Evolutionary conservation across 1,140 invertebrate species (phyloP).

Genomic region (Conus betulinus): DNA sequence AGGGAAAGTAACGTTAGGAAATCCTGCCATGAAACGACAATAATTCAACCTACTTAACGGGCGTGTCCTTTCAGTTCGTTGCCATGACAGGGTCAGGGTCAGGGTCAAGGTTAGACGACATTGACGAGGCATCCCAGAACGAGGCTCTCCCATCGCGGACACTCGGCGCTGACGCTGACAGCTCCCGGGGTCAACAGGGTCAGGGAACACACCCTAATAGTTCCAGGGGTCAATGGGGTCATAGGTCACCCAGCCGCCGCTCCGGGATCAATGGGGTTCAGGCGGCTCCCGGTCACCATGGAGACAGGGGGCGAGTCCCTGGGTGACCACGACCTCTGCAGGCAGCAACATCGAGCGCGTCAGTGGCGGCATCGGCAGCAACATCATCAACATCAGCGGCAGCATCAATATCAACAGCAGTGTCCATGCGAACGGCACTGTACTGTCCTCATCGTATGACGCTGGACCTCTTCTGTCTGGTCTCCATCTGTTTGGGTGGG

Average conservation of each 20-base stretch:
- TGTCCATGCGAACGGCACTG: neutral
- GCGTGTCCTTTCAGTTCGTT: neutral
- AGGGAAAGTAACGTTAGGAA: too few species aligned
- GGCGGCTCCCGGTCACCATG: too few species aligned
- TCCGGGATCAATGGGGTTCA: too few species aligned
- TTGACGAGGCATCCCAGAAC: neutral
- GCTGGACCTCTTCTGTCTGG: neutral
- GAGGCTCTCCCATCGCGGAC: neutral
- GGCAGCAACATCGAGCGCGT: too few species aligned
- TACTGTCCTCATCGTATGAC: neutral
- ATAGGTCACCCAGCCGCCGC: too few species aligned
- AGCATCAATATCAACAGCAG: neutral
- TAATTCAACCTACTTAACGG: too few species aligned
- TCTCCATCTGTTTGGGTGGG: neutral
- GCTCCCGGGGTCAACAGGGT: neutral
- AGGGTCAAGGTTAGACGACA: neutral
- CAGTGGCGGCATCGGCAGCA: too few species aligned
- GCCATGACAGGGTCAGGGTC: neutral
- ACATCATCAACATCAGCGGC: neutral
- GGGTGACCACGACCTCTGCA: too few species aligned
- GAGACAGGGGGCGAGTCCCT: too few species aligned
- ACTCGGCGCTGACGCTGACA: neutral
- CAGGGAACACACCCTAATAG: too few species aligned
- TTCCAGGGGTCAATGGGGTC: too few species aligned
- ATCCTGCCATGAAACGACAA: too few species aligned